Percentiles rank a stretch among this genome's conserved stretches.
Evolutionary conservation across 2,113 vertebrate genomes (phyloP).

Genomic region (Orycteropus afer): DNA sequence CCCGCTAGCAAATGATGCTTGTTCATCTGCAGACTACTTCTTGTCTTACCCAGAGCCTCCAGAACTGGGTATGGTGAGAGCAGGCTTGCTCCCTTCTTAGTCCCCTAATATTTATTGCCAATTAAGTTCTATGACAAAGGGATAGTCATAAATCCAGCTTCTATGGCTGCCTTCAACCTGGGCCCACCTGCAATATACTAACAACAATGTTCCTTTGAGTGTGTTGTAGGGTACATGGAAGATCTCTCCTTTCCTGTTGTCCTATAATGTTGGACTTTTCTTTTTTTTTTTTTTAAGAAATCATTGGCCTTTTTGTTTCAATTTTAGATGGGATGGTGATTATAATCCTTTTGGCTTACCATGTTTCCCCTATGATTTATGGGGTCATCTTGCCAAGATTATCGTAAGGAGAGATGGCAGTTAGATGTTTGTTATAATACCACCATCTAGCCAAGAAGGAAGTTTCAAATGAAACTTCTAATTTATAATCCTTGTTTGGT

Average conservation of each 20-base stretch:
- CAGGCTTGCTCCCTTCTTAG: neutral
- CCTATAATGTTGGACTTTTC: neutral
- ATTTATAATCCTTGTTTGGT: neutral
- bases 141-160: neutral
- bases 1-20: neutral
- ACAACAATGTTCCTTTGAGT: neutral
- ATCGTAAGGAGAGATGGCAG: neutral
- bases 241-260: too few species aligned
- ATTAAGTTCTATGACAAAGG: neutral
- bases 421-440: neutral
- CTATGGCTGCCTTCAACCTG: neutral
- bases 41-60: neutral
- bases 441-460: neutral
- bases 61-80: neutral
- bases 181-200: neutral
- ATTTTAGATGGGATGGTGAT: neutral
- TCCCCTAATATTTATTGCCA: neutral
- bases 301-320: neutral
- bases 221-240: fast-evolving
- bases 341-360: neutral
- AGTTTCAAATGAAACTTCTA: neutral
- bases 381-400: neutral
- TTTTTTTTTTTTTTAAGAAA: neutral
- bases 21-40: neutral
- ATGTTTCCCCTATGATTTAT: neutral